These are phyloP conservation scores for Proteles cristata DNA, from an alignment of 2,113 vertebrate species.

Conservation along the genomic window DNA sequence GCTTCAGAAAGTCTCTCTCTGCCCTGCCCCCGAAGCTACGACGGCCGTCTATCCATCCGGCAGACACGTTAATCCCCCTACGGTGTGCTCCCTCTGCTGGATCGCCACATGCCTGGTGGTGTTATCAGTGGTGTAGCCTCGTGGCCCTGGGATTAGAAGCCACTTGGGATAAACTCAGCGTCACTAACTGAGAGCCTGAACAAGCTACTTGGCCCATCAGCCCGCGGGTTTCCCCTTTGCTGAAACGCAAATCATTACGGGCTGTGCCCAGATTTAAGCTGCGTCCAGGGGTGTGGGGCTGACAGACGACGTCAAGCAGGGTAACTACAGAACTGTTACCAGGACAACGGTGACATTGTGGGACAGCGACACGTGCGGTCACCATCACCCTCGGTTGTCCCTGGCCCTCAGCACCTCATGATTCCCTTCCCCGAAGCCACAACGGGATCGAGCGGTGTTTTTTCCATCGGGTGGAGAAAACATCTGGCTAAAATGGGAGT, in stretches of 20 bases:
- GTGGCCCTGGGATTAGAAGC: neutral
- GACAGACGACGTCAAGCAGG: neutral
- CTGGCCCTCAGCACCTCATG: neutral
- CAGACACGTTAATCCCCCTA: neutral
- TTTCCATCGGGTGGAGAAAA: neutral
- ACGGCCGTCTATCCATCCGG: neutral
- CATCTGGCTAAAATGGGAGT: neutral
- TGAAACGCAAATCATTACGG: neutral
- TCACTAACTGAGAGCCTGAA: neutral
- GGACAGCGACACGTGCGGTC: neutral
- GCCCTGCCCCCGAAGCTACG: neutral
- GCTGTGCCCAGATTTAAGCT: neutral
- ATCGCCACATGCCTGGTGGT: accelerated
- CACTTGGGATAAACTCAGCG: neutral
- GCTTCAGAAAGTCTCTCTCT: too few relatives aligned
- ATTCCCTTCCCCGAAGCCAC: neutral
- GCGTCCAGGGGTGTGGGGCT: too few relatives aligned
- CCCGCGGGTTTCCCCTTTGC: neutral
- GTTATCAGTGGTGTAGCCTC: neutral
- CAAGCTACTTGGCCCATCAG: neutral
- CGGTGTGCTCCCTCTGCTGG: neutral
- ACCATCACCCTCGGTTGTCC: too few relatives aligned
- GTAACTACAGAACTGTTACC: neutral
- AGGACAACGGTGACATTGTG: neutral
- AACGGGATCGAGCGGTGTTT: neutral